These are phyloP conservation scores for Argynnis bischoffii DNA, from an alignment of 2,888 invertebrate species.

Conservation along the genomic window DNA sequence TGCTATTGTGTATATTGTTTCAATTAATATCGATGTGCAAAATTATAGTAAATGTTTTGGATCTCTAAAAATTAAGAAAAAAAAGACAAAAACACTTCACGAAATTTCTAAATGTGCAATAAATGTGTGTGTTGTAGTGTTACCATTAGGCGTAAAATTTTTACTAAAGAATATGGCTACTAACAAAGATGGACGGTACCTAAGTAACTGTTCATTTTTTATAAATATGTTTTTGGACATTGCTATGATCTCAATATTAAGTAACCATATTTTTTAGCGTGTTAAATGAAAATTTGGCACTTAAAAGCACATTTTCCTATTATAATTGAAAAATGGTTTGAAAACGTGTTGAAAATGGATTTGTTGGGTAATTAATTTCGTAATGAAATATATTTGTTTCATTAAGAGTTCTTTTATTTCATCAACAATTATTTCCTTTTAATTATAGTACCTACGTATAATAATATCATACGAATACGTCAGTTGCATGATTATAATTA, in stretches of 20 bases:
- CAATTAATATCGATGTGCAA: constrained; percentile 80
- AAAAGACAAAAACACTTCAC: constrained; percentile 82
- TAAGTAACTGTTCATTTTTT: constrained; percentile 41
- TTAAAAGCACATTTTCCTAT: constrained; percentile 81
- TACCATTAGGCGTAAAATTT: constrained; percentile 79
- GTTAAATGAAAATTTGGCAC: constrained; percentile 80
- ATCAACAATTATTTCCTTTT: constrained; percentile 1
- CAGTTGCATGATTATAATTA: no score
- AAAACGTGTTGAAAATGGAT: constrained; percentile 82
- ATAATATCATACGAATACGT: no score
- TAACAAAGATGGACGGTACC: constrained; percentile 36
- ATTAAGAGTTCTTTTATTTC: constrained; percentile 72
- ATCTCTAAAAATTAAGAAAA: constrained; percentile 80
- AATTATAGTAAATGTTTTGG: constrained; percentile 83
- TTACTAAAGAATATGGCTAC: constrained; percentile 61
- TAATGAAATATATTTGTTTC: constrained; percentile 84
- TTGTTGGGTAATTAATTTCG: constrained; percentile 83
- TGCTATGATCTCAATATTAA: constrained; percentile 70
- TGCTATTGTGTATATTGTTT: constrained; percentile 81
- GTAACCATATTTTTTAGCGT: constrained; percentile 68
- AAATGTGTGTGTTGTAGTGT: constrained; percentile 83
- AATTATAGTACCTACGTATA: neutral
- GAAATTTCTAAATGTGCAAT: constrained; percentile 83
- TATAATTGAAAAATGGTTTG: constrained; percentile 80
- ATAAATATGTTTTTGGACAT: constrained; percentile 45